Conservation (phyloP, 2,113 vertebrate genomes). For the Anarhynchus alexandrinus region DNA sequence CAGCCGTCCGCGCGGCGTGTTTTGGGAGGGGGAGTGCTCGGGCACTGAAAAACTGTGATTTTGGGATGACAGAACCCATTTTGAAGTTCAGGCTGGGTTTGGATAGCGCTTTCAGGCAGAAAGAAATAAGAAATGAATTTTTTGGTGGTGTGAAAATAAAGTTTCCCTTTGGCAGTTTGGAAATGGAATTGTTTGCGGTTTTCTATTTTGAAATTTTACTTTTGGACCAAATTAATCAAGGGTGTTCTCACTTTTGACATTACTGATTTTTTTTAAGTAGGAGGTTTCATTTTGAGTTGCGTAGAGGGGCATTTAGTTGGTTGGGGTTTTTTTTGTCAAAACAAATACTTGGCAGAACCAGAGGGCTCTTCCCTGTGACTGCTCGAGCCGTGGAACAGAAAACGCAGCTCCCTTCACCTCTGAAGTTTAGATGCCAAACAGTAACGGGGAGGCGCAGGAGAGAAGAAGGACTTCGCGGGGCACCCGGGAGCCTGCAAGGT, state of each 20-base stretch:
- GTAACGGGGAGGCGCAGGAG: not conserved
- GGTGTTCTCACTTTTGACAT: not conserved
- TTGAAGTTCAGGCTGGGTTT: not conserved
- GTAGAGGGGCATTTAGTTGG: not conserved
- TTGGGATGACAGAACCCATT: rapidly evolving
- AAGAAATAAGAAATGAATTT: not conserved
- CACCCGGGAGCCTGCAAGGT: not conserved
- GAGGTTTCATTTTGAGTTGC: not conserved
- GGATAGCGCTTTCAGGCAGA: not conserved
- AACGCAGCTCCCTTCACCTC: not conserved
- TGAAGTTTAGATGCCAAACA: not conserved
- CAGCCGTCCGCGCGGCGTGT: not conserved
- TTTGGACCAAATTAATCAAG: not conserved
- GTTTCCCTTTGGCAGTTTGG: not conserved
- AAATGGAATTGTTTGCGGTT: not conserved
- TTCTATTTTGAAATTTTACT: rapidly evolving
- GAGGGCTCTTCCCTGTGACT: too few relatives aligned
- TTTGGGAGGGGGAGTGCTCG: not conserved
- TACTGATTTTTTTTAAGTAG: not conserved
- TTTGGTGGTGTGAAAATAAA: not conserved
- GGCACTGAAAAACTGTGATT: rapidly evolving
- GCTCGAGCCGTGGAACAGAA: rapidly evolving
- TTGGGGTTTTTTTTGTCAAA: not conserved
- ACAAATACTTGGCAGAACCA: not conserved
- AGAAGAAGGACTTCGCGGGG: not conserved